phyloP scores from a whole-genome alignment of 2,113 vertebrate species.

The Corythoichthys intestinalis region DNA sequence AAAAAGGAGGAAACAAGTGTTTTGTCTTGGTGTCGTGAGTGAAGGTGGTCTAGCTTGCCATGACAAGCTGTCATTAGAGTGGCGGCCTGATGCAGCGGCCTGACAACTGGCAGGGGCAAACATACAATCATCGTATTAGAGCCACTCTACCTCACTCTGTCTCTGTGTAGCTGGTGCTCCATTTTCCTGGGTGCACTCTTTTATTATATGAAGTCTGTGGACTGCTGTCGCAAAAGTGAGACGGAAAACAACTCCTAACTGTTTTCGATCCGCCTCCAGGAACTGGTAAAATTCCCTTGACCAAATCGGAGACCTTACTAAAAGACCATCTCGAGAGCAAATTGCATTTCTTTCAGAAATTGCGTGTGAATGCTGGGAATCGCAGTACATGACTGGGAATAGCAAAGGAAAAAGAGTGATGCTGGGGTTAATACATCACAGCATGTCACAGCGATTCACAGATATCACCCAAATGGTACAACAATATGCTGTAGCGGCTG shows the following conservation, averaged over 20 bases:
- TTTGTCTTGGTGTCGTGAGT: constrained; percentile 34
- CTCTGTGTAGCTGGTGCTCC: constrained; percentile 18
- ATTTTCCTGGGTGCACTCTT: constrained; percentile 23
- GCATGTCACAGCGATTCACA: not conserved
- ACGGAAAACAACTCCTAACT: constrained; percentile 45
- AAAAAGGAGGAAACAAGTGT: constrained; percentile 47
- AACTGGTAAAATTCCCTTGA: not conserved
- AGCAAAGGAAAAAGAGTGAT: not conserved
- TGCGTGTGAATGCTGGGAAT: not conserved
- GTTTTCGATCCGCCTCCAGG: constrained; percentile 6
- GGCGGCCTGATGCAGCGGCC: constrained; percentile 87
- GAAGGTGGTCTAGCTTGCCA: constrained; percentile 44
- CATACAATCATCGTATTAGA: constrained; percentile 98
- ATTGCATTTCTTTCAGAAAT: constrained; percentile 1
- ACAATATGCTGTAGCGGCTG: not conserved
- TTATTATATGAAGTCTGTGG: constrained; percentile 56
- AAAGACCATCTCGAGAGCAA: not conserved
- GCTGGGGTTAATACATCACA: not conserved
- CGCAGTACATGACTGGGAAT: not conserved
- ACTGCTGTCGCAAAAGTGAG: constrained; percentile 30
- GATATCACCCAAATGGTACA: not conserved
- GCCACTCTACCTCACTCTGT: constrained; percentile 48
- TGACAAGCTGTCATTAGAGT: constrained; percentile 96
- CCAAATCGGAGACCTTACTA: not conserved
- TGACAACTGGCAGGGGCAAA: constrained; percentile 89